These are phyloP conservation scores for Morpho helenor DNA, from an alignment of 2,888 invertebrate genomes.

Conservation along the genomic window DNA sequence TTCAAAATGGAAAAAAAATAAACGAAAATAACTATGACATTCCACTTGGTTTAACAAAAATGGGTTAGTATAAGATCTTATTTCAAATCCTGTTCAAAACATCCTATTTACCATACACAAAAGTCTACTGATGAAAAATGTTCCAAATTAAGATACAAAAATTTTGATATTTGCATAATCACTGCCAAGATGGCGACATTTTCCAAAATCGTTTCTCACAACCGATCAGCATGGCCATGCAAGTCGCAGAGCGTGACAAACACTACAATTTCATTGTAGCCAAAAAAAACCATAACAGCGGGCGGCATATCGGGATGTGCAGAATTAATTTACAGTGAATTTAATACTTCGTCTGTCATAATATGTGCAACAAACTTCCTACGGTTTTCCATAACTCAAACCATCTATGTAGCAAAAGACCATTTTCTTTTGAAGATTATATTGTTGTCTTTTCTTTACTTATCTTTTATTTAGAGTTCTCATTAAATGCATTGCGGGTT, in stretches of 20 bases:
- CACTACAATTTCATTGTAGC: constrained; percentile 57
- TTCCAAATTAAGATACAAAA: constrained; percentile 11
- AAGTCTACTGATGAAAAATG: constrained; percentile 9
- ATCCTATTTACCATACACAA: constrained; percentile 12
- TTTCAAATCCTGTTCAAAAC: constrained; percentile 14
- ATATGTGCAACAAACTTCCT: constrained; percentile 17
- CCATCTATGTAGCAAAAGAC: constrained; percentile 1
- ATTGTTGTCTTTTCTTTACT: constrained; percentile 6
- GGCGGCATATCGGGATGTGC: constrained; percentile 64
- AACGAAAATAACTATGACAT: constrained; percentile 26
- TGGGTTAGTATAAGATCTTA: constrained; percentile 15
- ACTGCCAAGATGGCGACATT: constrained; percentile 10
- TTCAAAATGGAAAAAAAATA: constrained; percentile 31
- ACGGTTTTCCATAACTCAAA: constrained; percentile 12
- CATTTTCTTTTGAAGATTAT: constrained; percentile 1
- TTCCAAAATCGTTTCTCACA: constrained; percentile 44
- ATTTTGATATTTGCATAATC: constrained; percentile 14
- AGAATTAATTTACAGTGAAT: constrained; percentile 66
- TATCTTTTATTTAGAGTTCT: constrained; percentile 37
- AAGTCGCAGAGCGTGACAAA: constrained; percentile 40
- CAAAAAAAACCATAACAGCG: constrained; percentile 54
- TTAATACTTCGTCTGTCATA: constrained; percentile 27
- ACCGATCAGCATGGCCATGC: constrained; percentile 59
- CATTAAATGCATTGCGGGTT: constrained; percentile 69
- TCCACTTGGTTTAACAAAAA: constrained; percentile 20